These are phyloP conservation scores for Onychomys arenicola DNA, from an alignment of 2,797 vertebrate genomes.

Conservation along the genomic window DNA sequence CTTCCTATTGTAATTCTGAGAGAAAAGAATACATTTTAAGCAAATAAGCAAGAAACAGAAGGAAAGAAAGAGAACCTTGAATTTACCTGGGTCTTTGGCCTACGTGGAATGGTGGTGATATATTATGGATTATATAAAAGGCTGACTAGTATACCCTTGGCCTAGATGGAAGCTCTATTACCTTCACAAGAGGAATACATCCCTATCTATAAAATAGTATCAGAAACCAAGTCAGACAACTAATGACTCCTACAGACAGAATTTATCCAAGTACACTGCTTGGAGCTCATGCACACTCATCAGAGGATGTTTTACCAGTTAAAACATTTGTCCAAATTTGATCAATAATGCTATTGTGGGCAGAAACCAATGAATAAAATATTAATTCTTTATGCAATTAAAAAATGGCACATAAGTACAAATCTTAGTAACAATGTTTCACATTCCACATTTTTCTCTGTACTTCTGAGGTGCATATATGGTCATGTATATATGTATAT, in stretches of 20 bases:
- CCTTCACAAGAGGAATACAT: background rate
- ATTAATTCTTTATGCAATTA: background rate
- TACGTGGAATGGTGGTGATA: background rate
- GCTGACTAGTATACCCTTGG: too few species aligned
- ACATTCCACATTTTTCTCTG: background rate
- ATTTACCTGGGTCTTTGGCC: background rate
- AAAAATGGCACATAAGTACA: background rate
- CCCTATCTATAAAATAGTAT: accelerated
- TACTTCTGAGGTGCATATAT: background rate
- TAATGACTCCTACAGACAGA: background rate
- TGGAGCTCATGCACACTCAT: background rate
- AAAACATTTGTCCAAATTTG: background rate
- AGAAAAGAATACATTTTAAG: background rate
- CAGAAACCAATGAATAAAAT: background rate
- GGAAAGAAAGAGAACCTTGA: background rate
- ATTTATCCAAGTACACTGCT: too few species aligned
- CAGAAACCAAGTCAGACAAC: background rate
- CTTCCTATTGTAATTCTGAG: background rate
- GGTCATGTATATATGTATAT: too few species aligned
- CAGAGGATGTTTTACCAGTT: too few species aligned
- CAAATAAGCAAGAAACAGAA: background rate
- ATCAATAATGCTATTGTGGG: background rate
- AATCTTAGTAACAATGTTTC: background rate
- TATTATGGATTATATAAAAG: accelerated
- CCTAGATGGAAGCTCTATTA: accelerated